A percentile compares a stretch with the other conserved stretches of the same genome.
Conservation (phyloP, 2,888 invertebrate species). For the Ganaspis brasiliensis region DNA sequence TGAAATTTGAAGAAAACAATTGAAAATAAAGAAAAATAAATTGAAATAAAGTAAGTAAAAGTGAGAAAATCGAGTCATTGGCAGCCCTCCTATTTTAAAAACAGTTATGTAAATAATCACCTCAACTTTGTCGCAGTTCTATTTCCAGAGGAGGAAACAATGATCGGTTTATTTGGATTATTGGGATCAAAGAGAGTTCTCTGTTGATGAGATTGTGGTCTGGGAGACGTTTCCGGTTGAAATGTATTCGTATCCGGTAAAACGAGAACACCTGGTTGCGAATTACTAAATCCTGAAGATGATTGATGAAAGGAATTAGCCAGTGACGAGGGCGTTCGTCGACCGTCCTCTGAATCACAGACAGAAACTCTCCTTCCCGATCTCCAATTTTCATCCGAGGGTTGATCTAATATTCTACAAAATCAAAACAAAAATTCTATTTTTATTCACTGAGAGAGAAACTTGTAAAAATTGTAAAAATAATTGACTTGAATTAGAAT, state of each 20-base stretch:
- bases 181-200: constrained; percentile 84
- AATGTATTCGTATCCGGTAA: constrained; percentile 74
- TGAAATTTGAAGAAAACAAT: too few relatives aligned
- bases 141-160: constrained; percentile 83
- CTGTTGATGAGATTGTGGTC: constrained; percentile 68
- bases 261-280: constrained; percentile 79
- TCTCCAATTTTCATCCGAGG: constrained; percentile 74
- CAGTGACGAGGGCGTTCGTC: constrained; percentile 69
- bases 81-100: too few relatives aligned
- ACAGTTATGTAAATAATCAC: constrained; percentile 59
- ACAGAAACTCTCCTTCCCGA: constrained; percentile 74
- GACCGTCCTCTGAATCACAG: constrained; percentile 76
- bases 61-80: too few relatives aligned
- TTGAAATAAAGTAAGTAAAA: too few relatives aligned
- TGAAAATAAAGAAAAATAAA: too few relatives aligned
- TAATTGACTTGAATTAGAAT: too few relatives aligned
- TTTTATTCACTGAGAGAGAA: too few relatives aligned
- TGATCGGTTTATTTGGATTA: constrained; percentile 88
- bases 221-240: constrained; percentile 62
- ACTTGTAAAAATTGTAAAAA: too few relatives aligned
- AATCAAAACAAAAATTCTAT: constrained; percentile 28
- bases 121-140: constrained; percentile 75
- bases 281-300: constrained; percentile 62
- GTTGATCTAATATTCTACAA: constrained; percentile 64
- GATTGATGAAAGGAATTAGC: constrained; percentile 66